Base-by-base conservation (phyloP, 2,113 vertebrate species). In the Oryzias javanicus region DNA sequence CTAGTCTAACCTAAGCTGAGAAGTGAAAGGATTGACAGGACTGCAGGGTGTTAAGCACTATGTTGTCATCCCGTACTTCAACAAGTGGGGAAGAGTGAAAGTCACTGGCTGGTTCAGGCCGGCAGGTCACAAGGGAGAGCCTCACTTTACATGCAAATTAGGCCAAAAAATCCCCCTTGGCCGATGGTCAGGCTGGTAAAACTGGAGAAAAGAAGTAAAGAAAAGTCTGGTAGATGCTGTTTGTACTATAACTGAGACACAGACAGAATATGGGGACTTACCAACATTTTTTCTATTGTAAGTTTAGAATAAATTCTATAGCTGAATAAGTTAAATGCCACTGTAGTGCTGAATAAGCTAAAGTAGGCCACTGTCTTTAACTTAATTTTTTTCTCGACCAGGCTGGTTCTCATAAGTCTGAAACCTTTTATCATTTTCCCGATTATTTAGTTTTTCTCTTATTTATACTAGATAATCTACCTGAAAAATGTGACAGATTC, bases 131-230 rank as follows among this genome's bases (percentile, higher is more conserved):
- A 60, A 61, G 81, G 82, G 86, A 88, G 78, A 83, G 82, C 55
- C 67, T 71, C 81, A 87, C 86, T 91, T 89, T 86, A 88, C 84
- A 90, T 90, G 89, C 83, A 91, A 91, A 92, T 91, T 49, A 90
- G 80, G 71, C 79, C 72, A 82, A 83, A 74, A 77, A 62, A 85
- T 81, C 80, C 72, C 70, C 74, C 69, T 77, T 68, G 73, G 84
- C 88, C 82, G 78, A 72, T 82, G 73, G 88, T 86, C 76, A 80
- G 40, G 49, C 68, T 67, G 60, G 64, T 67, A 63, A 76, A 61
- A 81, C 76, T 60, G 75, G 57, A 14, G 45, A 78, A 71, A 82
- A 84, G 73, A 86, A 55, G 74, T 58, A 51, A 70, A 24, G 66
- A 70, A 60, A 49, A 10, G 10, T 54, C 52, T 67, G 42, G 55